Conservation (phyloP, 2,113 vertebrate species). For the Ictalurus punctatus region DNA sequence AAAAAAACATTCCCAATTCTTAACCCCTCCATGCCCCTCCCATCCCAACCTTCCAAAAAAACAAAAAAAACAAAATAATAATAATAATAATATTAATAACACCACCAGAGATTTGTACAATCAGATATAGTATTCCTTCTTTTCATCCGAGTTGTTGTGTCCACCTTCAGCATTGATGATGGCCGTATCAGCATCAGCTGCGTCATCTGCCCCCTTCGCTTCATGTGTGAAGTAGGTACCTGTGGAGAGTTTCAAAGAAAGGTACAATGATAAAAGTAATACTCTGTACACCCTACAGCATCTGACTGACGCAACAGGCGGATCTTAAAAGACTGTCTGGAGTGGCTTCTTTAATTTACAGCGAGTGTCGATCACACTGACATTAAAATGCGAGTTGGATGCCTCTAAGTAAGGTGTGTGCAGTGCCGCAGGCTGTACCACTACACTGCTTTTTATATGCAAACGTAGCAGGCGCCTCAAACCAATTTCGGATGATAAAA, state of each 20-base stretch:
- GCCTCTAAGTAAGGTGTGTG: constrained; percentile 27
- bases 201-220: constrained; percentile 98
- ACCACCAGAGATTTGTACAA: constrained; percentile 76
- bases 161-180: constrained; percentile 99
- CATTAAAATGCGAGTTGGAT: constrained; percentile 28
- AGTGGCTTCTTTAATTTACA: constrained; percentile 50
- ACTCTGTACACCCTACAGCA: background rate
- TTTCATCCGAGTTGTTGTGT: constrained; percentile 97
- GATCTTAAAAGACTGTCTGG: constrained; percentile 45
- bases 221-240: constrained; percentile 99
- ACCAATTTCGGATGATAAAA: constrained; percentile 49
- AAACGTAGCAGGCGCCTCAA: constrained; percentile 33
- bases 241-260: constrained; percentile 65
- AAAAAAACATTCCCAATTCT: constrained; percentile 39
- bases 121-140: constrained; percentile 99
- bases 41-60: constrained; percentile 11
- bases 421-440: constrained; percentile 11
- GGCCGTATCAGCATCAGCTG: constrained; percentile 96
- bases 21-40: constrained; percentile 35
- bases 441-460: constrained; percentile 45
- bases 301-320: constrained; percentile 39
- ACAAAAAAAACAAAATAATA: constrained; percentile 50
- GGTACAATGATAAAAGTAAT: constrained; percentile 46
- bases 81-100: constrained; percentile 65
- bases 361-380: constrained; percentile 42